These are phyloP conservation scores for Falco cherrug DNA, from an alignment of 2,797 vertebrate species.

Conservation along the genomic window DNA sequence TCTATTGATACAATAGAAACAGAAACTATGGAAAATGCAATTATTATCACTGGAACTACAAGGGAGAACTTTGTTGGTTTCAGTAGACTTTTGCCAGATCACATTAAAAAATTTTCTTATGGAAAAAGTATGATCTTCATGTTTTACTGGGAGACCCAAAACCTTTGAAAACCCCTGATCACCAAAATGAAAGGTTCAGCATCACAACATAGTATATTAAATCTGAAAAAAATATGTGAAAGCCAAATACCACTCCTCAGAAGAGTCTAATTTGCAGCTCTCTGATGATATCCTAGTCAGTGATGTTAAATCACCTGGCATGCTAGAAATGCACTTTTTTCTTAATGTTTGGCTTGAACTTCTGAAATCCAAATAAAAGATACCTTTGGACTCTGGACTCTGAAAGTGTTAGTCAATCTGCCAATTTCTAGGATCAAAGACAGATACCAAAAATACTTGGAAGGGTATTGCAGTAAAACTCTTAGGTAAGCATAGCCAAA, in stretches of 20 bases:
- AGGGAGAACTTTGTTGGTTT: background rate
- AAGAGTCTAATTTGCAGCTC: background rate
- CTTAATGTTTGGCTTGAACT: background rate
- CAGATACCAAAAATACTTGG: background rate
- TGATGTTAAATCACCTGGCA: background rate
- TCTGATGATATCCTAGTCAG: background rate
- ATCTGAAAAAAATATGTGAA: background rate
- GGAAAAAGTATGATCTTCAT: background rate
- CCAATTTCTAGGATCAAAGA: background rate
- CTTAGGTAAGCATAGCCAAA: background rate
- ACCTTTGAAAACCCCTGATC: background rate
- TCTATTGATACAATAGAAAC: background rate
- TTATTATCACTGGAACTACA: background rate
- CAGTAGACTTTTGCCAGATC: background rate
- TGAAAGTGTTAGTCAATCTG: background rate
- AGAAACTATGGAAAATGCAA: background rate
- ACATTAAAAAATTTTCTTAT: background rate
- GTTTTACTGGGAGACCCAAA: background rate
- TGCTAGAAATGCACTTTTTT: background rate
- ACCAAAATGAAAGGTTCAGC: background rate
- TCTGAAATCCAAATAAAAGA: constrained; percentile 16
- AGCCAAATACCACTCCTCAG: background rate
- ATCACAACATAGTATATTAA: background rate
- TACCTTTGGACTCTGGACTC: background rate
- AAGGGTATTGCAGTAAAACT: background rate